These are phyloP conservation scores for Phyllotreta cruciferae DNA, from an alignment of 2,888 invertebrate species.

Conservation along the genomic window DNA sequence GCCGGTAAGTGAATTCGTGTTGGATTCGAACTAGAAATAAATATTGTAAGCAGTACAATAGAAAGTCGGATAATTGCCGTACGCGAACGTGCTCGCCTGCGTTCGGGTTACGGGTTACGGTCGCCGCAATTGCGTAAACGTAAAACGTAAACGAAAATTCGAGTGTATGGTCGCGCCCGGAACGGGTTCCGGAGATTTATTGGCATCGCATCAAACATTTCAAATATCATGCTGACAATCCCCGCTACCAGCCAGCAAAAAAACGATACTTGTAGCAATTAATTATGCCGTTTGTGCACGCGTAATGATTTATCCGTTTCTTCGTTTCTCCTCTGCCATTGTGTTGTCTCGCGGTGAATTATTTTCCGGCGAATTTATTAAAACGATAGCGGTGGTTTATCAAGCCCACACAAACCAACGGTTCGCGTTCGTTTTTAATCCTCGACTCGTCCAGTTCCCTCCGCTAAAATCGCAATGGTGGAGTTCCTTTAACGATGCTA, in stretches of 20 bases:
- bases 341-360: conserved; percentile 35
- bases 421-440: not conserved
- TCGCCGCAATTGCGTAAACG: conserved; percentile 21
- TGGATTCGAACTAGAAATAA: conserved; percentile 24
- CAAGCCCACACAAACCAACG: conserved; percentile 31
- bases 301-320: conserved; percentile 33
- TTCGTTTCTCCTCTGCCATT: conserved; percentile 29
- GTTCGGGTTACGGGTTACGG: conserved; percentile 17
- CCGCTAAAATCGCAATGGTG: no score
- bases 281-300: conserved; percentile 30
- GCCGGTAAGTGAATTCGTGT: conserved; percentile 21
- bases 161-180: not conserved
- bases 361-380: conserved; percentile 35
- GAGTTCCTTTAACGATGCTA: no score
- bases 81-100: conserved; percentile 13
- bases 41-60: conserved; percentile 28
- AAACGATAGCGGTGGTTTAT: conserved; percentile 33
- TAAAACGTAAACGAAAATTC: conserved; percentile 4
- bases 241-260: conserved; percentile 1
- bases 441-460: not conserved
- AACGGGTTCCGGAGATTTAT: conserved; percentile 1
- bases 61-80: conserved; percentile 32
- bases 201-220: conserved; percentile 5
- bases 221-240: conserved; percentile 22
- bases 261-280: conserved; percentile 29